phyloP scores from a whole-genome alignment of 2,797 vertebrate genomes.

The Streptopelia turtur region DNA sequence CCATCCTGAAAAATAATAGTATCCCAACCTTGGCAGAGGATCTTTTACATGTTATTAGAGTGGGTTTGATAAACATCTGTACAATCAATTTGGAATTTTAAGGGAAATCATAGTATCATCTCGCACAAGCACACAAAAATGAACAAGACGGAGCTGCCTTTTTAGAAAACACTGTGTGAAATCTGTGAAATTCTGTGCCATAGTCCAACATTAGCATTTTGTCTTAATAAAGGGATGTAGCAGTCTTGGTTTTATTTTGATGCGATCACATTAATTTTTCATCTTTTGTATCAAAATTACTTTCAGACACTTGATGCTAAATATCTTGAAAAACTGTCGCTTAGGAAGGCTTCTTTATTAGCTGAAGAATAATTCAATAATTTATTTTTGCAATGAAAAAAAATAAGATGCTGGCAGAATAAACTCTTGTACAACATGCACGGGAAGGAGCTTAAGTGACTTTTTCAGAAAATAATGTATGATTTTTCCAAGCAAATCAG shows the following conservation, averaged over 20 bases:
- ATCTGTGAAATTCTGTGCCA: not conserved
- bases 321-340: not conserved
- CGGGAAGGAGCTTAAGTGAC: not conserved
- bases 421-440: not conserved
- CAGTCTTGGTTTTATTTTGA: not conserved
- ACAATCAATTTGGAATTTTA: not conserved
- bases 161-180: not conserved
- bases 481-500: not conserved
- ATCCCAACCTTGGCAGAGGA: not conserved
- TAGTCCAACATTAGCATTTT: fast-evolving
- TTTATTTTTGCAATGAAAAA: not conserved
- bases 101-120: not conserved
- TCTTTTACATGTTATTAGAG: not conserved
- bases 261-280: not conserved
- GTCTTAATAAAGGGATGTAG: not conserved
- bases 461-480: not conserved
- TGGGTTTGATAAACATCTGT: not conserved
- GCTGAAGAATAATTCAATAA: not conserved
- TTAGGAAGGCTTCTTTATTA: not conserved
- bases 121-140: not conserved
- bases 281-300: not conserved
- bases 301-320: not conserved
- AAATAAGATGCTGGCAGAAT: not conserved
- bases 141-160: not conserved
- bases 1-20: not conserved